Evolutionary conservation across 2,888 invertebrate species (phyloP), one percentile per base, ranked within the genome.

Genomic region (Dysmachus trigonus): DNA sequence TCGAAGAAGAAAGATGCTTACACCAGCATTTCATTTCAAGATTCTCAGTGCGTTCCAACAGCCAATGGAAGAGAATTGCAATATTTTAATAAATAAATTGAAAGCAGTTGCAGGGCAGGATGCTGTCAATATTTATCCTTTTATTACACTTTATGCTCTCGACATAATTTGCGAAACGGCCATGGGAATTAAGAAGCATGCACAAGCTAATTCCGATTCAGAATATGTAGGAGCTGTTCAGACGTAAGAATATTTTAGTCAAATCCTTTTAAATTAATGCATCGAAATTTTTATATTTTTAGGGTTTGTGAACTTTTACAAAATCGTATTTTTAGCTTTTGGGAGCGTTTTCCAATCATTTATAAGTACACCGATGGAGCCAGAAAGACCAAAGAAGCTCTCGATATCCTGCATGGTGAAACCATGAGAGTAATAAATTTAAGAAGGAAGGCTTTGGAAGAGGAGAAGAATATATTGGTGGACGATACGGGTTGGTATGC

Each of bases 11-110:
- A 96, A 95, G 91, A 93, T 96, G 87, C 90, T 97, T 84, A 96
- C 96, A 0, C 96, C 96, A 0, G 94, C 96, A 0, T 97, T 96
- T 90, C 97, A 97, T 91, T 96, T 96, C 90, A 95, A 95, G 89
- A 96, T 96, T 86, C 92, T 97, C 51, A 94, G 95, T 89, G 94
- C 95, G 89, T 96, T 96, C 90, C 91, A 96, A 73, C 94, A 94
- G 1, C 94, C 95, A 0, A 96, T 96, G 91, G 94, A 96, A 89
- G 94, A 94, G 87, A 95, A 95, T 88, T 93, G 94, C 27, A 92
- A 93, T 71, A 93, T 94, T 18, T 91, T 96, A 87, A 90, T 94
- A 0, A 88, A 88, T 3, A 89, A 89, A 31, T 87, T 92, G 22
- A 3, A 90, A 93, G 89, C 91, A 89, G 87, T 91, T 89, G 22